phyloP scores from a whole-genome alignment of 2,113 vertebrate genomes.

The Nothoprocta pentlandii region DNA sequence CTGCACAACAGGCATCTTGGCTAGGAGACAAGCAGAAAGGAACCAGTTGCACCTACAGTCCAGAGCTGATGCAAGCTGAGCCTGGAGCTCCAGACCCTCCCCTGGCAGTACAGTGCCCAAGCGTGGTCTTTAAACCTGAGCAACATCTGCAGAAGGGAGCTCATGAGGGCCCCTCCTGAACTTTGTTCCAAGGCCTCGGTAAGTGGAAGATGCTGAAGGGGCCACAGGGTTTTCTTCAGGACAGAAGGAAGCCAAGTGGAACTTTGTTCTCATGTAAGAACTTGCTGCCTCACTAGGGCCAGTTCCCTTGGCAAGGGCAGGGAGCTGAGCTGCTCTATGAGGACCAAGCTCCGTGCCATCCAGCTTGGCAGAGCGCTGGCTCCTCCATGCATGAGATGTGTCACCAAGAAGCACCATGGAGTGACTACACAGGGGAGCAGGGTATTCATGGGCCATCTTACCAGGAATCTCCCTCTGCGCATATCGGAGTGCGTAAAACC shows the following conservation, averaged over 20 bases:
- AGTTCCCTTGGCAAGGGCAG: too few relatives aligned
- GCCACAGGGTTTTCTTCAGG: too few relatives aligned
- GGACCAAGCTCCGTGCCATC: too few relatives aligned
- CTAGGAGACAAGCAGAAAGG: background rate
- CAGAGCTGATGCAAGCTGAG: background rate
- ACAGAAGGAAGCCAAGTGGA: too few relatives aligned
- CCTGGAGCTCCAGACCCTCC: background rate
- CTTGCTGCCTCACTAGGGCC: too few relatives aligned
- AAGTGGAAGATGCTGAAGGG: too few relatives aligned
- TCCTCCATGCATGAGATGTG: too few relatives aligned
- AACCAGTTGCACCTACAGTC: background rate
- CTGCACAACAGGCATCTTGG: accelerated
- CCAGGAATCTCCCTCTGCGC: background rate
- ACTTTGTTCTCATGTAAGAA: too few relatives aligned
- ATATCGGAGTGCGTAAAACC: background rate
- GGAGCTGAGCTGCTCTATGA: too few relatives aligned
- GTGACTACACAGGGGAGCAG: background rate
- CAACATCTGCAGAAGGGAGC: background rate
- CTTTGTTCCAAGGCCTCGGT: background rate
- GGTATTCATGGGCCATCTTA: background rate
- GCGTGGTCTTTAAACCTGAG: background rate
- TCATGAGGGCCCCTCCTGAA: background rate
- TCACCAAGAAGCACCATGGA: background rate
- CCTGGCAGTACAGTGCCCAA: too few relatives aligned
- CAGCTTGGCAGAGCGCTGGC: too few relatives aligned